phyloP scores from a whole-genome alignment of 2,888 invertebrate genomes.

The Dioctria rufipes region DNA sequence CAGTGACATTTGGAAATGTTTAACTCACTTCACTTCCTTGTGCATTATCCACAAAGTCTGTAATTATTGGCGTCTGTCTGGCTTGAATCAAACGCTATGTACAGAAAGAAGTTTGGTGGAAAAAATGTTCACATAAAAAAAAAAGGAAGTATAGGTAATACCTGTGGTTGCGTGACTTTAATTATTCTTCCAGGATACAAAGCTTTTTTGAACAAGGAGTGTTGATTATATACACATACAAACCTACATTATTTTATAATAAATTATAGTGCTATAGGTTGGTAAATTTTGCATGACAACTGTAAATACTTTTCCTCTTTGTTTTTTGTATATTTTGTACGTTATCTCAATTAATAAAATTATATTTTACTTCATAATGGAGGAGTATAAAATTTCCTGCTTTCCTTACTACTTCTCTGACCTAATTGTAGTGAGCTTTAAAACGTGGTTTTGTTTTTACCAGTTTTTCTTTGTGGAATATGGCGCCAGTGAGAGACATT shows the following conservation, averaged over 20 bases:
- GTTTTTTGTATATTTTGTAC: neutral
- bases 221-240: neutral
- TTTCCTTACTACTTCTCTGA: too few relatives aligned
- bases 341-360: neutral
- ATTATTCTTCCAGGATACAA: slow-evolving; percentile 4
- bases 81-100: neutral
- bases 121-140: neutral
- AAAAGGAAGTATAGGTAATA: neutral
- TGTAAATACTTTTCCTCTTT: neutral
- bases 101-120: neutral
- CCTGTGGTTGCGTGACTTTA: slow-evolving; percentile 7
- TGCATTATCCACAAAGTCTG: neutral
- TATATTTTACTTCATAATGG: too few relatives aligned
- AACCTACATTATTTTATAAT: neutral
- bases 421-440: too few relatives aligned
- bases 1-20: too few relatives aligned
- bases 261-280: neutral
- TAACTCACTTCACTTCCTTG: neutral
- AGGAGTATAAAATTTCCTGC: too few relatives aligned
- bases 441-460: too few relatives aligned
- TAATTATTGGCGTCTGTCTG: slow-evolving; percentile 21
- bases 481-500: too few relatives aligned
- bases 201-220: neutral
- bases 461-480: too few relatives aligned
- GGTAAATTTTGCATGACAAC: neutral